Conservation (phyloP, 2,888 invertebrate species). For the Pasiphila rectangulata region DNA sequence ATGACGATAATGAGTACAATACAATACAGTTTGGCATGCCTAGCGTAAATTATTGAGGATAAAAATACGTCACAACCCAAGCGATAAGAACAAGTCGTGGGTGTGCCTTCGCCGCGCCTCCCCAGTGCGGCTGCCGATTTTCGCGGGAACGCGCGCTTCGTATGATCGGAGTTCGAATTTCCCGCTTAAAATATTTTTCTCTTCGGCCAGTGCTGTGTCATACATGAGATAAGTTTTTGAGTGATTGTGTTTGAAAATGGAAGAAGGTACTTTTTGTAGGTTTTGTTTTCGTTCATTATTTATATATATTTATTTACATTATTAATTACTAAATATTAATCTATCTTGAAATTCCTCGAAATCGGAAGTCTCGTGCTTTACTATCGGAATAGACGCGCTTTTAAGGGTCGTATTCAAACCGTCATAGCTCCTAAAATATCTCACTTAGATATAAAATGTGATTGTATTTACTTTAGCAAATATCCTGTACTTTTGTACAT, state of each 20-base stretch:
- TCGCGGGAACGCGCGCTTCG: conserved; percentile 43
- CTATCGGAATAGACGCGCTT: too few species aligned
- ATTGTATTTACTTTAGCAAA: too few species aligned
- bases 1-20: conserved; percentile 32
- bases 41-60: conserved; percentile 30
- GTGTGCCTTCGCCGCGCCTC: conserved; percentile 58
- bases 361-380: too few species aligned
- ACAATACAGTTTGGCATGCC: conserved; percentile 29
- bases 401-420: too few species aligned
- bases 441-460: too few species aligned
- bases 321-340: conserved; percentile 7
- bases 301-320: conserved; percentile 9
- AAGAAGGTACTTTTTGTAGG: conserved; percentile 42
- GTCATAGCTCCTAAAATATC: too few species aligned
- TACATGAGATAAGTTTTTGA: conserved; percentile 27
- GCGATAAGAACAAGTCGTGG: conserved; percentile 48
- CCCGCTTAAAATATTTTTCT: conserved; percentile 31
- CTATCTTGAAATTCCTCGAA: too few species aligned
- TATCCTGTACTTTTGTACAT: too few species aligned
- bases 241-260: conserved; percentile 35
- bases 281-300: conserved; percentile 16
- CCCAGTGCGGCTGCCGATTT: conserved; percentile 44
- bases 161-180: conserved; percentile 35
- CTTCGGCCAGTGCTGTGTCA: conserved; percentile 31
- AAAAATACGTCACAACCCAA: conserved; percentile 39